These are phyloP conservation scores for Cichlasoma orientale DNA, from an alignment of 2,797 vertebrate species.

Conservation along the genomic window DNA sequence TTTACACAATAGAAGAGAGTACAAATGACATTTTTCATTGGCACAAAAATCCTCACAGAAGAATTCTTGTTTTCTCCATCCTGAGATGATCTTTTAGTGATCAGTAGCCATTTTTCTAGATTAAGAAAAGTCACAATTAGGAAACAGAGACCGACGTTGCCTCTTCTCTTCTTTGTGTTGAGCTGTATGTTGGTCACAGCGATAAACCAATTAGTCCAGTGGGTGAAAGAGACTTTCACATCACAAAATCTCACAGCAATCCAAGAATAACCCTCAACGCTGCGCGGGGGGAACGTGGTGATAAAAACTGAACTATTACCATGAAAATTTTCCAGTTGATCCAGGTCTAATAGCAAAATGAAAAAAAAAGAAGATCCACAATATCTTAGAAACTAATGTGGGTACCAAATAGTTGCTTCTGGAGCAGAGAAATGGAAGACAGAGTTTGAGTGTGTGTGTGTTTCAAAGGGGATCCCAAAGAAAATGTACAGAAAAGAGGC, in stretches of 20 bases:
- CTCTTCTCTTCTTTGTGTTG: conserved; percentile 34
- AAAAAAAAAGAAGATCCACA: background rate
- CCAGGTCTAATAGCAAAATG: conserved; percentile 45
- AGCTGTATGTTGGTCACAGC: conserved; percentile 41
- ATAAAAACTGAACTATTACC: background rate
- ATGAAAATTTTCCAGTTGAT: conserved; percentile 68
- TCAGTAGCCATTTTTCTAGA: conserved; percentile 71
- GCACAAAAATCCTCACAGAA: conserved; percentile 73
- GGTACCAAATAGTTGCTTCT: conserved; percentile 5
- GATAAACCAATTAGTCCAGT: conserved; percentile 2
- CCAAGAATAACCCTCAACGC: background rate
- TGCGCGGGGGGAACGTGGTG: conserved; percentile 11
- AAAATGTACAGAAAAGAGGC: background rate
- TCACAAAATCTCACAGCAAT: conserved; percentile 27
- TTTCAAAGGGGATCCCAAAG: conserved; percentile 19
- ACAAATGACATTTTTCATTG: conserved; percentile 72
- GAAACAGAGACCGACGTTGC: conserved; percentile 38
- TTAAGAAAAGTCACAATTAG: conserved; percentile 47
- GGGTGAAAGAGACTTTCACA: background rate
- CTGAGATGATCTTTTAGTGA: conserved; percentile 57
- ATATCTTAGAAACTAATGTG: background rate
- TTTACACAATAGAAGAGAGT: conserved; percentile 68
- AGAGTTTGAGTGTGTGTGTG: background rate
- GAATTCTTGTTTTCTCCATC: conserved; percentile 53
- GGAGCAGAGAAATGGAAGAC: conserved; percentile 58